Evolutionary conservation across 2,113 vertebrate species (phyloP).

Genomic region (Triplophysa siluroides): DNA sequence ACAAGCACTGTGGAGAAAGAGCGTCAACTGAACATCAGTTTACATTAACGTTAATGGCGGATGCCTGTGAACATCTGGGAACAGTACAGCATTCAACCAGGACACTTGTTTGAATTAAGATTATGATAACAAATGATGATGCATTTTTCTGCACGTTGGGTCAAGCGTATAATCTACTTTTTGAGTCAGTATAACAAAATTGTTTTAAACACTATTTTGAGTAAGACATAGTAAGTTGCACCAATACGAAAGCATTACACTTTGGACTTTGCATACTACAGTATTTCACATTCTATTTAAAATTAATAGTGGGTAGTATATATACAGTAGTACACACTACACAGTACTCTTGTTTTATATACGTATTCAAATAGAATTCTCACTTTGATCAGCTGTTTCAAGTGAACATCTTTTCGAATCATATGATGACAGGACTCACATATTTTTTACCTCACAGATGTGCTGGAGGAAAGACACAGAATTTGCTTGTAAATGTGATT

Average conservation of each 20-base stretch:
- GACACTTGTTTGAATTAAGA: background rate
- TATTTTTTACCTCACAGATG: background rate
- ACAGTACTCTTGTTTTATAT: no score
- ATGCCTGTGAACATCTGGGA: background rate
- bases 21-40: constrained; percentile 55
- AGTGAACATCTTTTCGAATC: background rate
- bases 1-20: constrained; percentile 65
- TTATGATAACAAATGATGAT: background rate
- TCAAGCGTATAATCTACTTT: background rate
- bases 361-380: no score
- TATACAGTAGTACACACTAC: no score
- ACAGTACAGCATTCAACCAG: background rate
- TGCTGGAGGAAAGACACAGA: background rate
- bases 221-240: background rate
- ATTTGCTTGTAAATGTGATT: background rate
- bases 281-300: no score
- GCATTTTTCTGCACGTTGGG: background rate
- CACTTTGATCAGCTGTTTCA: background rate
- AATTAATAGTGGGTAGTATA: no score
- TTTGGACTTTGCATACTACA: no score
- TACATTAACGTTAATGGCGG: background rate
- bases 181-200: background rate
- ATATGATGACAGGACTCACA: background rate
- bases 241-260: background rate
- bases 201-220: constrained; percentile 10